phyloP scores from a whole-genome alignment of 2,888 invertebrate species.

The Ophion slaviceki region DNA sequence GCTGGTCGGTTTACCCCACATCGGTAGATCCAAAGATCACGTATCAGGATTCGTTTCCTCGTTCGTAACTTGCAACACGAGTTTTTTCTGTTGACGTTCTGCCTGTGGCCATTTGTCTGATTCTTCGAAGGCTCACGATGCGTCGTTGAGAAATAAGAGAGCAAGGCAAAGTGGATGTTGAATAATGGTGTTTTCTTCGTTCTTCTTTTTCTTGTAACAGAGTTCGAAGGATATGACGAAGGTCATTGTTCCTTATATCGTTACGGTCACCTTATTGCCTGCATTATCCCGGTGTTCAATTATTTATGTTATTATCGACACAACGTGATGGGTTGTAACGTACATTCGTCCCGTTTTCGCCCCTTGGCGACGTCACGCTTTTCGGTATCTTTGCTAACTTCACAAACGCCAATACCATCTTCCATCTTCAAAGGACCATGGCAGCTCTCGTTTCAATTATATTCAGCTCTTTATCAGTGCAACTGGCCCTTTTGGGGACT shows the following conservation, averaged over 20 bases:
- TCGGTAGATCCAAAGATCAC: neutral
- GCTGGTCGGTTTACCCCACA: too few relatives aligned
- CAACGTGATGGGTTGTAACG: neutral
- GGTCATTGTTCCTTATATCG: slow-evolving; percentile 77
- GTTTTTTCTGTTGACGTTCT: neutral
- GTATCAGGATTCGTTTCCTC: neutral
- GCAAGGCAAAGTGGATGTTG: neutral
- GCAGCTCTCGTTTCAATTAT: too few relatives aligned
- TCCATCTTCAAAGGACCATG: too few relatives aligned
- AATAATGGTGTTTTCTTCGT: slow-evolving; percentile 74
- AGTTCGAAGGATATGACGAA: slow-evolving; percentile 82
- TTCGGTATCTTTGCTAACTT: neutral
- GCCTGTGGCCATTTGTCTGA: neutral
- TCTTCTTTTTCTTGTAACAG: slow-evolving; percentile 77
- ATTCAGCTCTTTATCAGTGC: too few relatives aligned
- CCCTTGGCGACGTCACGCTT: neutral
- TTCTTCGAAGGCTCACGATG: neutral
- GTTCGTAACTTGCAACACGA: neutral
- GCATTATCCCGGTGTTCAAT: slow-evolving; percentile 61
- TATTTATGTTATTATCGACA: slow-evolving; percentile 28
- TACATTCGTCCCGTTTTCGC: neutral
- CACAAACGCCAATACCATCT: too few relatives aligned
- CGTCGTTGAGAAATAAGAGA: neutral
- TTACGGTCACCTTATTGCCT: slow-evolving; percentile 72
- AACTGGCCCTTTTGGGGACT: too few relatives aligned